Evolutionary conservation across 2,888 invertebrate genomes (phyloP).

Genomic region (Tetheella fluctuosa): DNA sequence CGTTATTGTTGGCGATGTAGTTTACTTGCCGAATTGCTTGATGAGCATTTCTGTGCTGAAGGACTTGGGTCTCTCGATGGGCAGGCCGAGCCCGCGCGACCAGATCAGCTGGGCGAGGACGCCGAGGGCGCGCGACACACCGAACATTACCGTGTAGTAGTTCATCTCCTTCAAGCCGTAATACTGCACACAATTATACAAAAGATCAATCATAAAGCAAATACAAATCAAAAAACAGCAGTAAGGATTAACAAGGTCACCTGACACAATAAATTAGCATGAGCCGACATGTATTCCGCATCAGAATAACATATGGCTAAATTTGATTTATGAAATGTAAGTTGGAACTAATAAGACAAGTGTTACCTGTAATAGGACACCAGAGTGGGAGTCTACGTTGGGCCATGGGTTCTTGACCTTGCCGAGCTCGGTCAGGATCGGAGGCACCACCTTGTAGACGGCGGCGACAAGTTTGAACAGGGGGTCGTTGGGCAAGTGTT

Average conservation of each 20-base stretch:
- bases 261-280: too few species aligned
- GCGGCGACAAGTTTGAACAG: slow-evolving; percentile 96
- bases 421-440: slow-evolving; percentile 95
- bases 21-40: slow-evolving; percentile 73
- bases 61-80: slow-evolving; percentile 94
- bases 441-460: slow-evolving; percentile 96
- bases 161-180: slow-evolving; percentile 96
- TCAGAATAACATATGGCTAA: too few species aligned
- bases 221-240: too few species aligned
- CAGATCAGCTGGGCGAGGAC: slow-evolving; percentile 93
- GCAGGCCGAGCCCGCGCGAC: slow-evolving; percentile 93
- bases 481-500: slow-evolving; percentile 96
- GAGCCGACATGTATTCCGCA: too few species aligned
- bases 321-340: too few species aligned
- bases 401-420: slow-evolving; percentile 99
- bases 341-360: neutral
- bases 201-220: slow-evolving; percentile 10
- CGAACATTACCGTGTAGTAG: slow-evolving; percentile 97
- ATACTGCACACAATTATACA: slow-evolving; percentile 84
- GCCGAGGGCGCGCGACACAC: slow-evolving; percentile 94
- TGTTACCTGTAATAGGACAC: slow-evolving; percentile 92
- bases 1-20: slow-evolving; percentile 22
- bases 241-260: too few species aligned
- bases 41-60: slow-evolving; percentile 87
- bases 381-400: slow-evolving; percentile 98